phyloP scores from a whole-genome alignment of 2,797 vertebrate genomes.

The Mallotus villosus region DNA sequence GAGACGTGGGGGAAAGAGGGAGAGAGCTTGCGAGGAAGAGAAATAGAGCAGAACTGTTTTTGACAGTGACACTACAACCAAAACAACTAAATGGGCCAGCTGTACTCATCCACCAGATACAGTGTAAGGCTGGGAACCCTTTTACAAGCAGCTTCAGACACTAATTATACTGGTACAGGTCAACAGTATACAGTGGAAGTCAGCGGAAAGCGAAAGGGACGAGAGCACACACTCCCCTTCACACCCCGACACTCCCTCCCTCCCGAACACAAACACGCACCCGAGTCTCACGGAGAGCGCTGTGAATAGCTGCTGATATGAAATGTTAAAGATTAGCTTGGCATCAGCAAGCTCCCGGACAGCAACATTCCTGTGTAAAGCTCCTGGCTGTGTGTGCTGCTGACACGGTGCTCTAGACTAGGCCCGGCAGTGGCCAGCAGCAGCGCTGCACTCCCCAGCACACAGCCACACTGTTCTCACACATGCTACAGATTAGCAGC shows the following conservation, averaged over 20 bases:
- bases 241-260: constrained; percentile 2
- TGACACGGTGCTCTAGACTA: constrained; percentile 42
- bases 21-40: constrained; percentile 23
- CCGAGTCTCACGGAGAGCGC: constrained; percentile 17
- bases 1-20: not conserved
- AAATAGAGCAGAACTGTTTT: constrained; percentile 31
- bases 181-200: not conserved
- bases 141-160: constrained; percentile 40
- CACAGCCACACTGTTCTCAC: constrained; percentile 35
- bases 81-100: constrained; percentile 39
- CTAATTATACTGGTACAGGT: constrained; percentile 24
- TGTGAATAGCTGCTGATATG: constrained; percentile 36
- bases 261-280: constrained; percentile 10
- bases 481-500: constrained; percentile 10
- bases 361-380: constrained; percentile 48
- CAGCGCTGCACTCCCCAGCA: not conserved
- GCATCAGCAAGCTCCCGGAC: constrained; percentile 27
- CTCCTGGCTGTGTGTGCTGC: constrained; percentile 46
- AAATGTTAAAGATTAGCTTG: constrained; percentile 53
- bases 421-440: constrained; percentile 15
- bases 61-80: constrained; percentile 40
- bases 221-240: not conserved
- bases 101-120: constrained; percentile 19
- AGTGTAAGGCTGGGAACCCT: constrained; percentile 36
- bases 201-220: constrained; percentile 4